Percentiles rank a stretch among this genome's conserved stretches.
These are phyloP conservation scores for Limnothrissa miodon DNA, from an alignment of 2,113 vertebrate species.

Conservation along the genomic window DNA sequence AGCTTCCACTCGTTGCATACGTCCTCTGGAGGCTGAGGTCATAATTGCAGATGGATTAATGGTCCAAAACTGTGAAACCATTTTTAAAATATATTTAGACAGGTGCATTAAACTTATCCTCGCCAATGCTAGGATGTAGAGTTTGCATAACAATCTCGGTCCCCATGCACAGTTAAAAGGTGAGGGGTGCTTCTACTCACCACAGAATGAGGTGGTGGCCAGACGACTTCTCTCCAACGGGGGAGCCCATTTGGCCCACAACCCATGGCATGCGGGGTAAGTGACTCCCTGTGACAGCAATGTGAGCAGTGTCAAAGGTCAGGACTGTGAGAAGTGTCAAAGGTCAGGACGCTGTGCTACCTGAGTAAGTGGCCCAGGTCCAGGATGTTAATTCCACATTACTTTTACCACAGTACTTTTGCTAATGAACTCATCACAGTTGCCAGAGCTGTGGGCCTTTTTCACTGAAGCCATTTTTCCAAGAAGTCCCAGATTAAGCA, in stretches of 20 bases:
- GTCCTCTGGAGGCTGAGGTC: too few relatives aligned
- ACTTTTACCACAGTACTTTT: too few relatives aligned
- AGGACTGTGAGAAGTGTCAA: too few relatives aligned
- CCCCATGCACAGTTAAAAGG: not conserved
- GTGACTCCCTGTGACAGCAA: slow-evolving; percentile 85
- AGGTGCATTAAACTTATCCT: too few relatives aligned
- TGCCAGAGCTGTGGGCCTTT: not conserved
- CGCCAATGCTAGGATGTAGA: too few relatives aligned
- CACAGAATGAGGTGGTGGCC: slow-evolving; percentile 94
- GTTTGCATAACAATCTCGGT: not conserved
- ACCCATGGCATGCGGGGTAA: slow-evolving; percentile 94
- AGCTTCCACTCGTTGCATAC: too few relatives aligned
- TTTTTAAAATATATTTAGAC: not conserved
- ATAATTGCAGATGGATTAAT: too few relatives aligned
- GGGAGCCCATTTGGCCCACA: slow-evolving; percentile 98
- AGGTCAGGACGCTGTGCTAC: not conserved
- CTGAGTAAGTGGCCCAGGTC: not conserved
- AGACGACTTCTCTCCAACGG: slow-evolving; percentile 92
- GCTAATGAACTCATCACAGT: not conserved
- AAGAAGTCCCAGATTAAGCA: too few relatives aligned
- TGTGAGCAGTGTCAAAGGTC: not conserved
- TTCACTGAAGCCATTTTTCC: too few relatives aligned
- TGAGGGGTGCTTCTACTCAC: slow-evolving; percentile 66
- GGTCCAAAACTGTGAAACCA: not conserved
- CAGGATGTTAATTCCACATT: not conserved